These are phyloP conservation scores for Erithacus rubecula DNA, from an alignment of 2,797 vertebrate species.

Conservation along the genomic window DNA sequence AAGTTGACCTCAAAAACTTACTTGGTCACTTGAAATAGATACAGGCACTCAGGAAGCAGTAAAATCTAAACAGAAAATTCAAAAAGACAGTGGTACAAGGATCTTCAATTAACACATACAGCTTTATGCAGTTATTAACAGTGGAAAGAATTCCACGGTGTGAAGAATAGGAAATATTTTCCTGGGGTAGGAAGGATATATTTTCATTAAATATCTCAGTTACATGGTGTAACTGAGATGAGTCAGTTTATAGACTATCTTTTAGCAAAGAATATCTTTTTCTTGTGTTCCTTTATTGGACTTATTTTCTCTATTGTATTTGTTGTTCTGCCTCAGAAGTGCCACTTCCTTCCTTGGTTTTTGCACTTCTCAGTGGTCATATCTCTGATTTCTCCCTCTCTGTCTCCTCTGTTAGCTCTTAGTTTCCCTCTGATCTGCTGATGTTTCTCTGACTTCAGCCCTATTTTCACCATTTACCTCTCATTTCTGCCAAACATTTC, in stretches of 20 bases:
- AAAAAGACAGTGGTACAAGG: not conserved
- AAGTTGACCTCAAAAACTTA: conserved; percentile 14
- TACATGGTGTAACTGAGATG: not conserved
- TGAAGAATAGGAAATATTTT: not conserved
- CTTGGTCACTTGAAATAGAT: not conserved
- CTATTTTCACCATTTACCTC: not conserved
- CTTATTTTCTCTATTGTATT: not conserved
- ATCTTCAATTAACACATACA: not conserved
- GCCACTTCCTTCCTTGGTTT: not conserved
- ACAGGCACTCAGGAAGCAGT: not conserved
- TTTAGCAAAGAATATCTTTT: not conserved
- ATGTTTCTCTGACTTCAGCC: not conserved
- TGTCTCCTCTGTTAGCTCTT: not conserved
- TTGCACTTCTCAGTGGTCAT: not conserved
- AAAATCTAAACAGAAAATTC: not conserved
- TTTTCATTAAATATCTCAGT: not conserved
- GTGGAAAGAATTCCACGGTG: not conserved
- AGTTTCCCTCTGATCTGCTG: not conserved
- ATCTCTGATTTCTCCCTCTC: not conserved
- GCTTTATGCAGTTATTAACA: not conserved
- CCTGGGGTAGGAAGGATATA: not conserved
- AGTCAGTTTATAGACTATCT: not conserved
- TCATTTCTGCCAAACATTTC: not conserved
- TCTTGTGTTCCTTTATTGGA: not conserved
- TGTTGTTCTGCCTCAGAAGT: not conserved